Evolutionary conservation across 2,113 vertebrate species (phyloP).

Genomic region (Charina bottae): DNA sequence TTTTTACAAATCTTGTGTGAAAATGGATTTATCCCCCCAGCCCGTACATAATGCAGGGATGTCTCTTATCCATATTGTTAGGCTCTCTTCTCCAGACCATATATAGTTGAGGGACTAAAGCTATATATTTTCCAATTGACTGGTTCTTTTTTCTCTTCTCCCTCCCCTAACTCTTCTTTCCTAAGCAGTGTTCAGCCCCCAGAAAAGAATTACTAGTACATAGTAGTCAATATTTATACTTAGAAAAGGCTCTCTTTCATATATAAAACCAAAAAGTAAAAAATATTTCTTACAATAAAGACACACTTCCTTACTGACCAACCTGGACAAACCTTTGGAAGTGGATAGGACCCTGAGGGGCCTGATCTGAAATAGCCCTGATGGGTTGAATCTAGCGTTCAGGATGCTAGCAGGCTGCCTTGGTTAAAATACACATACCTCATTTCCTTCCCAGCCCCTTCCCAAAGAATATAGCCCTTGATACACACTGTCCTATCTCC

Average conservation of each 20-base stretch:
- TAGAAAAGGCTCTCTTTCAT: background rate
- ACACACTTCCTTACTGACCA: background rate
- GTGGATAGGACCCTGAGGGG: no score
- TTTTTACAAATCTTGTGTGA: conserved; percentile 1
- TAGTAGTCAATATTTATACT: background rate
- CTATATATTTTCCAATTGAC: background rate
- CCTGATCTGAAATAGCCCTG: background rate
- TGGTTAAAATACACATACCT: background rate
- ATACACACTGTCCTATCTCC: background rate
- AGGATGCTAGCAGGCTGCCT: background rate
- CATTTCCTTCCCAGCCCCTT: background rate
- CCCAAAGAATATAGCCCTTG: background rate
- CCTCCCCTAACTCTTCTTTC: background rate
- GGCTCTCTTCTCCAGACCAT: background rate
- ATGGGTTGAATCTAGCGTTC: background rate
- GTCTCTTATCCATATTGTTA: no score
- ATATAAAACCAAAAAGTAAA: background rate
- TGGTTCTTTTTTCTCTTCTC: background rate
- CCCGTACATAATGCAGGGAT: background rate
- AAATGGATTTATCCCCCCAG: conserved; percentile 26
- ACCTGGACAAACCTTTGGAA: background rate
- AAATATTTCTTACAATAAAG: background rate
- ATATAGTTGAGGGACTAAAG: background rate
- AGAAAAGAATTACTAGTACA: background rate
- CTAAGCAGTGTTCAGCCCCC: background rate